Base-by-base conservation (phyloP, 2,888 invertebrate species). In the Gibbula magus region DNA sequence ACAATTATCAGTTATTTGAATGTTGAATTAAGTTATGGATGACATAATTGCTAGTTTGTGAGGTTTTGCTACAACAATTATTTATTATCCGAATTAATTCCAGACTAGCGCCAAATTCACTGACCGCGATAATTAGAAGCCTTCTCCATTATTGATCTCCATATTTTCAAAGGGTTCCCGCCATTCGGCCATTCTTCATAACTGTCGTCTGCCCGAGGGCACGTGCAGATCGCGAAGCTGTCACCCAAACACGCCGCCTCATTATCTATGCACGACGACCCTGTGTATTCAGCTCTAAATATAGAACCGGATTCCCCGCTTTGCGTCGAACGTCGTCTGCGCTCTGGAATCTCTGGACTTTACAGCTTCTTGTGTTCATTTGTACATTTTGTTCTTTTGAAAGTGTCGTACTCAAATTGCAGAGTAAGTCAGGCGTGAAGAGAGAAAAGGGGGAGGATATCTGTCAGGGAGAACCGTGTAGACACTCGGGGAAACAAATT, bases 241-340 rank as follows among this genome's bases (percentile, higher is more conserved):
- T 70, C 70, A 70, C 70, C 70, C 29, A 70, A 70, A 70, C 70
- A 67, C 29, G 67, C 67, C 32, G 35, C 8, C 70, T 70, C 70
- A 70, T 70, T 70, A 70, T n/a, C 29, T 70, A 70, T 70, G 70
- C 70, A 70, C 29, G 18, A 25, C 32, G 35, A 70, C 70, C 16
- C 32, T 29, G 70, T 18, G 35, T 32, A 35, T 29, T 39, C 32
- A 45, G 45, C 45, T 45, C 45, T 45, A 45, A 45, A 45, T 45
- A 45, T 45, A 45, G 45, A 45, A 45, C 35, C 45, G 45, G 45
- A 45, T 45, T 45, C 45, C 45, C 45, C 45, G 45, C 45, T 45
- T 45, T 7, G 45, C 13, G 5, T 7, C 45, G 1, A 13, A 5
- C 45, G 13, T 1, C 13, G 45, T 45, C 45, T 45, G 5, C 45